phyloP scores from a whole-genome alignment of 2,888 invertebrate species.

The Conchocele bisecta region DNA sequence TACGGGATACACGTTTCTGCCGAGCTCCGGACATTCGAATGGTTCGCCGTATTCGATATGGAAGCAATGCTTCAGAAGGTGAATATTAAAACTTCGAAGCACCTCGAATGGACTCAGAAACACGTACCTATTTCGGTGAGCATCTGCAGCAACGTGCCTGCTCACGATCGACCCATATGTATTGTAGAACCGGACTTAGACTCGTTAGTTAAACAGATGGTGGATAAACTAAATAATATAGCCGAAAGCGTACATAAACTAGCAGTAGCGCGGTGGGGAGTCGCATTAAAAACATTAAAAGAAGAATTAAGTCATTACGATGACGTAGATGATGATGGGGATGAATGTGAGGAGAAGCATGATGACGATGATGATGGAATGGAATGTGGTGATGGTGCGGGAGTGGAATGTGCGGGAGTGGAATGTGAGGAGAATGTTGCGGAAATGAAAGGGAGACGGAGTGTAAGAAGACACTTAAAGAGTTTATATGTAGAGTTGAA shows the following conservation, averaged over 20 bases:
- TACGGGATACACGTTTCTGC: constrained; percentile 1
- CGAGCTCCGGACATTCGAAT: constrained; percentile 7
- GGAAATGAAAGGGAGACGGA: background rate
- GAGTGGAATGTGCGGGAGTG: background rate
- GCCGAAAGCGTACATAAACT: no score
- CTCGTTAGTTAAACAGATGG: background rate
- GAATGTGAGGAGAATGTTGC: no score
- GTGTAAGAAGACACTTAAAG: no score
- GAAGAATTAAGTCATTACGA: no score
- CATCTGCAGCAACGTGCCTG: constrained; percentile 29
- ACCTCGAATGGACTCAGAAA: constrained; percentile 8
- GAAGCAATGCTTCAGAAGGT: constrained; percentile 9
- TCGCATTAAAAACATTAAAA: background rate
- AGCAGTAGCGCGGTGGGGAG: background rate
- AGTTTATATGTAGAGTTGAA: no score
- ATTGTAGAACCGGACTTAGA: constrained; percentile 18
- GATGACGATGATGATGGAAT: no score
- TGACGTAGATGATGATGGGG: no score
- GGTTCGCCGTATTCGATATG: constrained; percentile 36
- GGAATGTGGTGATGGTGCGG: background rate
- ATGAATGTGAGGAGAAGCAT: no score
- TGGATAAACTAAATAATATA: no score
- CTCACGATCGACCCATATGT: constrained; percentile 10
- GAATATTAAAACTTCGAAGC: constrained; percentile 4
- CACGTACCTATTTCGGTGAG: constrained; percentile 39